phyloP scores from a whole-genome alignment of 2,888 invertebrate species.

The Drosophila rellima region DNA sequence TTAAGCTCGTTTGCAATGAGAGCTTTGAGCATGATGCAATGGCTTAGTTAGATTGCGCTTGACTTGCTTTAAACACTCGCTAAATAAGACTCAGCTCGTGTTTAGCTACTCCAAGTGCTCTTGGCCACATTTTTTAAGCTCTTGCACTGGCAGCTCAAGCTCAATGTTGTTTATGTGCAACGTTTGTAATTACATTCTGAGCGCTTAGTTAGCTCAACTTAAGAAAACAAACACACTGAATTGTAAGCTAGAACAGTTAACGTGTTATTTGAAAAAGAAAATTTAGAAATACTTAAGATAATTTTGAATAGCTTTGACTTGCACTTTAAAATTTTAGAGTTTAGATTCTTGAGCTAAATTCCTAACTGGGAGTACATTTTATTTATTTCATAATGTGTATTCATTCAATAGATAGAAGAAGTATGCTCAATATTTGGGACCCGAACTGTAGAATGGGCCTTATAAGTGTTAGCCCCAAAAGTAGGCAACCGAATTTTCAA shows the following conservation, averaged over 20 bases:
- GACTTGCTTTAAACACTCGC: slow-evolving; percentile 60
- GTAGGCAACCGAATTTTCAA: slow-evolving; percentile 61
- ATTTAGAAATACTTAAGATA: no score
- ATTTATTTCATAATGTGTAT: neutral
- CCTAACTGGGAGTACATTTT: neutral
- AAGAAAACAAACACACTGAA: neutral
- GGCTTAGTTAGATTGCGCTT: slow-evolving; percentile 67
- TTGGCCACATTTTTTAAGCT: slow-evolving; percentile 30
- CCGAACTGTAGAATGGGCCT: slow-evolving; percentile 34
- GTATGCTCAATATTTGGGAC: slow-evolving; percentile 39
- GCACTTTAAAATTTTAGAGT: slow-evolving; percentile 27
- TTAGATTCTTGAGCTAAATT: neutral
- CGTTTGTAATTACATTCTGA: slow-evolving; percentile 27
- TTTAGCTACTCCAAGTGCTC: slow-evolving; percentile 17
- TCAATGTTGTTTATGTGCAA: slow-evolving; percentile 40
- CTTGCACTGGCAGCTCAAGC: slow-evolving; percentile 16
- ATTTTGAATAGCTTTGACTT: slow-evolving; percentile 33
- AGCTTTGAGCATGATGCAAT: slow-evolving; percentile 65
- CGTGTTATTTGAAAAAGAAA: neutral
- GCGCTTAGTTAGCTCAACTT: slow-evolving; percentile 22
- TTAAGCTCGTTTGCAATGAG: slow-evolving; percentile 28
- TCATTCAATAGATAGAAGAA: neutral
- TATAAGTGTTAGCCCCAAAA: slow-evolving; percentile 56
- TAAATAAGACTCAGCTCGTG: slow-evolving; percentile 58
- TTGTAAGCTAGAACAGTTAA: neutral